These are phyloP conservation scores for Wasmannia auropunctata DNA, from an alignment of 1,140 invertebrate species.

Conservation along the genomic window DNA sequence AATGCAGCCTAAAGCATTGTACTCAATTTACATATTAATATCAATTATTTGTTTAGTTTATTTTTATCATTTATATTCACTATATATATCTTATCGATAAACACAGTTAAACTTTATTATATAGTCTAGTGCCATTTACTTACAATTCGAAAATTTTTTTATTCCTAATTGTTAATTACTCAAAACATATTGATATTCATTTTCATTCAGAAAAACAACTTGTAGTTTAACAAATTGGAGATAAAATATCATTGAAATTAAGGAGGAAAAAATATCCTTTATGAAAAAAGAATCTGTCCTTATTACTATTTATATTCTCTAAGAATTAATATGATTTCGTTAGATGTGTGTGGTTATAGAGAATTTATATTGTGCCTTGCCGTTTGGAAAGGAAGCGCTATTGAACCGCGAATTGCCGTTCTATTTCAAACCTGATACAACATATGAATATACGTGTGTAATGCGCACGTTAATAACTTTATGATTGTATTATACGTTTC, in stretches of 20 bases:
- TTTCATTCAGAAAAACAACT: neutral
- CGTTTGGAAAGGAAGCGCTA: constrained; percentile 11
- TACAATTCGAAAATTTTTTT: neutral
- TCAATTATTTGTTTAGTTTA: neutral
- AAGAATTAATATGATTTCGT: neutral
- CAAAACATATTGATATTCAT: neutral
- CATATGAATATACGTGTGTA: constrained; percentile 10
- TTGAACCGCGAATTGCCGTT: neutral
- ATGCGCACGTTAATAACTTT: constrained; percentile 8
- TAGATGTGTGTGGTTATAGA: neutral
- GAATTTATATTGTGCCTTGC: neutral
- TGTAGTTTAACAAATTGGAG: neutral
- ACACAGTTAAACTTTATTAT: neutral
- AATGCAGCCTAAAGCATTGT: neutral
- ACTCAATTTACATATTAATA: neutral
- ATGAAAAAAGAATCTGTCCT: neutral
- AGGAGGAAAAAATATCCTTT: neutral
- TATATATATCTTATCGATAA: too few species aligned
- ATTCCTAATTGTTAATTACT: neutral
- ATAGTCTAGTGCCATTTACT: neutral
- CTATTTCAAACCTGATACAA: constrained; percentile 21
- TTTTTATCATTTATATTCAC: neutral
- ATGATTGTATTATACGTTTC: constrained; percentile 2
- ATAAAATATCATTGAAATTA: neutral
- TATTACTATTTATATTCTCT: neutral